Base-by-base conservation (phyloP, 2,888 invertebrate genomes). In the Electrophaes corylata region DNA sequence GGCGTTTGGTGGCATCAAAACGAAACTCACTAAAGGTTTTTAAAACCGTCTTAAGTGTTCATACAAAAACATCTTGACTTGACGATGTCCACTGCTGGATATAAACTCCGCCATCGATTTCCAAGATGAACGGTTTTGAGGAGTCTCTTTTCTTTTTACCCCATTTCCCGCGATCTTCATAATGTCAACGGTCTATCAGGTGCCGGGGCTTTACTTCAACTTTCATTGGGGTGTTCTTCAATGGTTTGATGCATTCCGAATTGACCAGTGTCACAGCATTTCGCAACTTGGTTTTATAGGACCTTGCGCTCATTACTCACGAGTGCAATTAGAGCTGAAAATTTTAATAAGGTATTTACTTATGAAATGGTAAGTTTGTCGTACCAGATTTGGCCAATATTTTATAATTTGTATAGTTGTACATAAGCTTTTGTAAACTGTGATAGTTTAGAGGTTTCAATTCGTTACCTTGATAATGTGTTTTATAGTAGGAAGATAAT, bases 391-490 rank as follows among this genome's bases (percentile, higher is more conserved):
- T 50, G 44, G 33, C 55, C 50, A 53, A 46, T 57, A 35, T 47
- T 23, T 40, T 29, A n/a, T 43, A 12, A 43, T n/a, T 12, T 31
- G 18, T 45, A 29, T 29, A 44, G 18, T 40, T 40, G n/a, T 60
- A n/a, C n/a, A n/a, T n/a, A 39, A n/a, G 31, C 18, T 53, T 43
- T 52, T 60, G 16, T 44, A 67, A 76, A 75, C 84, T 86, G 86
- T 86, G 86, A 86, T 86, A 81, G 73, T 72, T 72, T 62, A 57
- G 66, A 57, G 66, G 70, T 67, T 72, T 53, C 54, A 65, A 23
- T 59, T 52, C 47, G 44, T 40, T 48, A 58, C 41, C 23, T 41
- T 33, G 35, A 41, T 23, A 35, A 41, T 20, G 20, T 40, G 26
- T 20, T 37, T 16, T 11, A 1, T 44, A 23, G 19, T 23, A 39